Conservation (phyloP, 2,797 vertebrate genomes). For the Lycodopsis pacificus region DNA sequence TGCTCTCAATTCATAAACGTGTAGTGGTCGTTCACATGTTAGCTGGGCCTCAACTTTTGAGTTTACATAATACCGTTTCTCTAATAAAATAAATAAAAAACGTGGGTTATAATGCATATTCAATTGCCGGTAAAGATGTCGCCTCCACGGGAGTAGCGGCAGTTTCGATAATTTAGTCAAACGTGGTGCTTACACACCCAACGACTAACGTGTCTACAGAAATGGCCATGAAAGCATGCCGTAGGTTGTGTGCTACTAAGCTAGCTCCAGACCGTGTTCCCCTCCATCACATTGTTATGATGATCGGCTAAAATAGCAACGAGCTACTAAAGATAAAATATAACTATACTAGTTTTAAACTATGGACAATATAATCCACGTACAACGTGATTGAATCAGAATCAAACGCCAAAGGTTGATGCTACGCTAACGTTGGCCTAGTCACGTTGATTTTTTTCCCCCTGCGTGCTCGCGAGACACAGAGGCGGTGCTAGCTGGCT, state of each 20-base stretch:
- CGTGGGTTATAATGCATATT: no score
- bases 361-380: rapidly evolving
- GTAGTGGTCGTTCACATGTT: not conserved
- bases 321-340: rapidly evolving
- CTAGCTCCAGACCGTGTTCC: slow-evolving; percentile 42
- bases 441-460: slow-evolving; percentile 74
- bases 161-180: rapidly evolving
- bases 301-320: not conserved
- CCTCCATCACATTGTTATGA: slow-evolving; percentile 35
- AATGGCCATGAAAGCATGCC: slow-evolving; percentile 54
- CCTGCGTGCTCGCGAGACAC: slow-evolving; percentile 68
- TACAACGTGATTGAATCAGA: not conserved
- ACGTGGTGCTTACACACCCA: not conserved
- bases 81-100: not conserved
- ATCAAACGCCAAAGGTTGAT: slow-evolving; percentile 56
- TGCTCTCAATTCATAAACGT: not conserved
- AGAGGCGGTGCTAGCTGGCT: slow-evolving; percentile 35
- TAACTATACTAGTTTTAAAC: rapidly evolving
- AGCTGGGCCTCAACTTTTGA: not conserved
- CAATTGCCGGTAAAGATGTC: rapidly evolving
- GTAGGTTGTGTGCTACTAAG: slow-evolving; percentile 48
- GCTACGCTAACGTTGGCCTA: slow-evolving; percentile 73
- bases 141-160: rapidly evolving
- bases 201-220: not conserved
- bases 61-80: not conserved